Base-by-base conservation (phyloP, 2,797 vertebrate genomes). In the Pseudotriccus pelzelni region DNA sequence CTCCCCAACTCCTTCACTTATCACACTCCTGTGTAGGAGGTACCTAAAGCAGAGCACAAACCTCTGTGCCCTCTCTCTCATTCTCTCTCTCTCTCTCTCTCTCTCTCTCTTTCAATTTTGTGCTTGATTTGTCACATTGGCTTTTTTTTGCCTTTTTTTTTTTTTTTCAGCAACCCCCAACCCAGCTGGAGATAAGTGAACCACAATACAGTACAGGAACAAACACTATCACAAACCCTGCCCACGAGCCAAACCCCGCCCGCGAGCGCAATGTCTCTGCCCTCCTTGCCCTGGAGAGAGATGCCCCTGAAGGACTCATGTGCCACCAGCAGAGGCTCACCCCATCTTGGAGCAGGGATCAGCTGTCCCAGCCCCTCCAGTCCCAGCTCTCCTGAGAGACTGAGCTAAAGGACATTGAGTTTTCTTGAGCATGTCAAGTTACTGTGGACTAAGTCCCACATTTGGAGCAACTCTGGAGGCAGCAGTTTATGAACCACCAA, bases 401-500 rank as follows among this genome's bases (percentile, higher is more conserved):
- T 74, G 67, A 79, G 94, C 98, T 98, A 99, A 98, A 99, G 98
- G 72, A 99, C 75, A 23, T 98, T 96, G 16, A 98, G 94, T 92
- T 98, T 99, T 88, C 98, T 98, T 0, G 99, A 98, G 84, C 99
- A 99, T 7, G 98, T 98, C 80, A 99, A 98, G 67, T 99, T 98
- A 86, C 98, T 97, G 68, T 99, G 98, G 44, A 99, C 98, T 95
- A 99, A 97, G 79, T 98, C 97, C 99, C 99, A 99, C 99, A 99
- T 99, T 82, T 93, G 95, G 85, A 98, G 94, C 87, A 99, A 97
- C 15, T 99, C 99, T 0, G 92, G 64, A 2, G 99, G 99, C 32
- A 99, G 98, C 89, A 99, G 97, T 98, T 99, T 99, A 98, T 99
- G 99, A 49, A 99, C 99, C 24, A 99, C 99, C 9, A 99, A 97